phyloP scores from a whole-genome alignment of 2,113 vertebrate species.

The Desmodus rotundus region DNA sequence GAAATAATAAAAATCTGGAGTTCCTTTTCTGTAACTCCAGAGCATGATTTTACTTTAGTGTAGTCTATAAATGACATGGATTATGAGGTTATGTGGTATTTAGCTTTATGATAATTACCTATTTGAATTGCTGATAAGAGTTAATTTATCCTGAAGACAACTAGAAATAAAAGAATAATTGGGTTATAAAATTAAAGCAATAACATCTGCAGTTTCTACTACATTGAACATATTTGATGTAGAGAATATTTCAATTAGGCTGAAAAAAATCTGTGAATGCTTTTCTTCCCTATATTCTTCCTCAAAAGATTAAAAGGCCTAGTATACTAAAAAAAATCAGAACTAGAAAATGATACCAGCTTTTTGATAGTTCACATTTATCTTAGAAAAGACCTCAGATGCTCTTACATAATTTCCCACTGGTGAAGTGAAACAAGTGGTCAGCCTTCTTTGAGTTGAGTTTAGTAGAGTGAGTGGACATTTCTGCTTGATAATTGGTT shows the following conservation, averaged over 20 bases:
- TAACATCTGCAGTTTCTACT: slow-evolving; percentile 84
- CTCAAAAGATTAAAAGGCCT: slow-evolving; percentile 76
- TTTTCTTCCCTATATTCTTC: slow-evolving; percentile 79
- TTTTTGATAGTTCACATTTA: neutral
- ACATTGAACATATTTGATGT: slow-evolving; percentile 81
- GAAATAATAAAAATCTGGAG: slow-evolving; percentile 55
- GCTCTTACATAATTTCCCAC: neutral
- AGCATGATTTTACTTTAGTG: slow-evolving; percentile 36
- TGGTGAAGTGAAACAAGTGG: neutral
- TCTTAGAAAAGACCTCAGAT: neutral
- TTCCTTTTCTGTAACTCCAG: slow-evolving; percentile 44
- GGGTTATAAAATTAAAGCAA: slow-evolving; percentile 82
- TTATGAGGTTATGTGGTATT: slow-evolving; percentile 58
- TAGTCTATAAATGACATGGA: slow-evolving; percentile 53
- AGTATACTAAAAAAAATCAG: slow-evolving; percentile 56
- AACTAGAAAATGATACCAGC: neutral
- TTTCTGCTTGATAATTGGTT: neutral
- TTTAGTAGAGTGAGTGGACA: neutral
- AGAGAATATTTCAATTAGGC: slow-evolving; percentile 82
- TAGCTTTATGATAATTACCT: slow-evolving; percentile 72
- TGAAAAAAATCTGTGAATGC: slow-evolving; percentile 78
- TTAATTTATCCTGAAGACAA: slow-evolving; percentile 80
- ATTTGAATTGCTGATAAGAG: slow-evolving; percentile 75
- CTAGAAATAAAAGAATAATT: slow-evolving; percentile 82
- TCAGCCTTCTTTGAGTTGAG: neutral